These are phyloP conservation scores for Coenobita brevimanus DNA, from an alignment of 1,140 invertebrate species.

Conservation along the genomic window DNA sequence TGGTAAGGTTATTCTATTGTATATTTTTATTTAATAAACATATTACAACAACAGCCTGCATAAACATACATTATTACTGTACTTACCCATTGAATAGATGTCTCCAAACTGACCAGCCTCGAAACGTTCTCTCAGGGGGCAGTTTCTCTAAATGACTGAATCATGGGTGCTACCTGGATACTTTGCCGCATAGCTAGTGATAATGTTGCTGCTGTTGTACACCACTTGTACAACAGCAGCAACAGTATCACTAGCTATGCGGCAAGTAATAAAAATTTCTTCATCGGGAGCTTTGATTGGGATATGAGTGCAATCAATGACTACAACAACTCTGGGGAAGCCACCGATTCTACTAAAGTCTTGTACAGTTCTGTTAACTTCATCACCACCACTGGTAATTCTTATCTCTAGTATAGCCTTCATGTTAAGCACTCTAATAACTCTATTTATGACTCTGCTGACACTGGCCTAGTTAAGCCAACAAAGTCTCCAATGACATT, in stretches of 20 bases:
- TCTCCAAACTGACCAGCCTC: not conserved
- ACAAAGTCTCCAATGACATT: no score
- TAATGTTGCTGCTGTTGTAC: not conserved
- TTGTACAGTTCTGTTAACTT: not conserved
- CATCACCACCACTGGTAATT: not conserved
- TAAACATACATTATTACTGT: no score
- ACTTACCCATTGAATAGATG: not conserved
- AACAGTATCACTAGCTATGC: not conserved
- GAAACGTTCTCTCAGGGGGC: not conserved
- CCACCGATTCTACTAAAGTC: not conserved
- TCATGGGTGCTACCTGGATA: no score
- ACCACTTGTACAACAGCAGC: no score
- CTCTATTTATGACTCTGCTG: no score
- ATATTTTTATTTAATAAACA: no score
- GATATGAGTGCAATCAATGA: conserved; percentile 23
- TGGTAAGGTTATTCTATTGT: no score
- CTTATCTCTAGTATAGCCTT: conserved; percentile 22
- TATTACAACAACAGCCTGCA: no score
- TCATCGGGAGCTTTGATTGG: not conserved
- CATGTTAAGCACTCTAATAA: not conserved
- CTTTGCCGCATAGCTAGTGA: not conserved
- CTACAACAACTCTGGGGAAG: conserved; percentile 13
- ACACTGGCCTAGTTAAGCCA: no score
- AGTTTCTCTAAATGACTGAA: conserved; percentile 10
- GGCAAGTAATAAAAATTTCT: not conserved